Evolutionary conservation across 2,113 vertebrate genomes (phyloP).

Genomic region (Aspidoscelis tigris): DNA sequence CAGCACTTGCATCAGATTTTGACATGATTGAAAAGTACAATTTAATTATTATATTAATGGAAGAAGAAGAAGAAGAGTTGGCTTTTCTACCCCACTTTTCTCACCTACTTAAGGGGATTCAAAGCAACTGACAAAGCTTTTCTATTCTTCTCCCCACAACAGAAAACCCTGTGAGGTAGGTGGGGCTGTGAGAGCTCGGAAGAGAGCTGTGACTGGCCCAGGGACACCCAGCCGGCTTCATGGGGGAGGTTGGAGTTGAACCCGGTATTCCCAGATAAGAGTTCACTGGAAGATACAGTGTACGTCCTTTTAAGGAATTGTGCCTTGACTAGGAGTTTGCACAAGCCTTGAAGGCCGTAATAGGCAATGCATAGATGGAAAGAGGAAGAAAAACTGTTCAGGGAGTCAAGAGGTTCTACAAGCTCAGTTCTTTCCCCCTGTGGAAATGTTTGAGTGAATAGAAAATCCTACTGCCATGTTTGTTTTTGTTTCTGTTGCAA

Average conservation of each 20-base stretch:
- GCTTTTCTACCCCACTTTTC: too few relatives aligned
- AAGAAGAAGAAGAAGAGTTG: background rate
- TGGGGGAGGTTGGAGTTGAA: too few relatives aligned
- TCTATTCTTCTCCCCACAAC: too few relatives aligned
- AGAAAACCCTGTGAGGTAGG: too few relatives aligned
- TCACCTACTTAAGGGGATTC: too few relatives aligned
- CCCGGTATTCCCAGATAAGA: too few relatives aligned
- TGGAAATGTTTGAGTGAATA: background rate
- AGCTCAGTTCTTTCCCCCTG: too few relatives aligned
- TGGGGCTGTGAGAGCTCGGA: too few relatives aligned
- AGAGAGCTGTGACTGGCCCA: too few relatives aligned
- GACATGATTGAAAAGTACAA: background rate
- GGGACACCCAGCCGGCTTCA: too few relatives aligned
- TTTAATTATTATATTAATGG: conserved; percentile 8
- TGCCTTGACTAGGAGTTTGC: background rate
- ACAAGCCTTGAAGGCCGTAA: background rate
- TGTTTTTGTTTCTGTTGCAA: background rate
- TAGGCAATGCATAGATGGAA: background rate
- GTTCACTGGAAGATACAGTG: background rate
- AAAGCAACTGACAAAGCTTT: too few relatives aligned
- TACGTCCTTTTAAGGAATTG: conserved; percentile 1
- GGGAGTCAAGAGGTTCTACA: background rate
- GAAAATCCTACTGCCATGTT: background rate
- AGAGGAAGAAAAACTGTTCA: background rate
- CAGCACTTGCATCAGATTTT: background rate